These are phyloP conservation scores for Strigamia maritima DNA, from an alignment of 2,888 invertebrate species.

Conservation along the genomic window DNA sequence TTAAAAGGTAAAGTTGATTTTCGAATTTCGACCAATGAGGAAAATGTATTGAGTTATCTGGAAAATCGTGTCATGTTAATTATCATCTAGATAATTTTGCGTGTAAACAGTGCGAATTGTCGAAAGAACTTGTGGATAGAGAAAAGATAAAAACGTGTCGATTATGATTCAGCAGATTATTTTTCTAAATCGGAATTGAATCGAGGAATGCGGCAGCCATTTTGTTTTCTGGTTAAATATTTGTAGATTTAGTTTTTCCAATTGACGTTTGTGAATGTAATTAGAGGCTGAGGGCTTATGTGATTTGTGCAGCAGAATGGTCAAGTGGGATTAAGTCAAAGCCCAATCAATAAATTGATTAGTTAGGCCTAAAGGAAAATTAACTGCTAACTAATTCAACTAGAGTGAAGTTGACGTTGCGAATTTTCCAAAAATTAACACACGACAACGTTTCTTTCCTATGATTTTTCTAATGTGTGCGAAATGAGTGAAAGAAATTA, in stretches of 20 bases:
- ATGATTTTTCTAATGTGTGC: not conserved
- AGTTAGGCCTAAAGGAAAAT: slow-evolving; percentile 34
- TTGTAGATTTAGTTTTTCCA: slow-evolving; percentile 25
- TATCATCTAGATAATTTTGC: slow-evolving; percentile 13
- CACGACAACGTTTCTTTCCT: no score
- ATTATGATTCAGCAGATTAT: slow-evolving; percentile 8
- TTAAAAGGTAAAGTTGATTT: not conserved
- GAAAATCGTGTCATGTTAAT: slow-evolving; percentile 12
- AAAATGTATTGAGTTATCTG: slow-evolving; percentile 6
- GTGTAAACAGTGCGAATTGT: slow-evolving; percentile 25
- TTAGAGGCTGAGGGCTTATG: slow-evolving; percentile 32
- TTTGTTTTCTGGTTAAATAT: slow-evolving; percentile 28
- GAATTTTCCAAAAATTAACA: no score
- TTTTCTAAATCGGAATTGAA: not conserved
- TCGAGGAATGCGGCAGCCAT: not conserved
- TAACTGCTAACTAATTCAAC: slow-evolving; percentile 31
- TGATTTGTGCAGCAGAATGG: slow-evolving; percentile 34
- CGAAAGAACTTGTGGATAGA: not conserved
- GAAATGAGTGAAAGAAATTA: not conserved
- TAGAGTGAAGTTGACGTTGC: slow-evolving; percentile 21
- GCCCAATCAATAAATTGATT: slow-evolving; percentile 34
- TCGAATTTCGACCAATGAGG: slow-evolving; percentile 1
- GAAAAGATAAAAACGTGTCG: not conserved
- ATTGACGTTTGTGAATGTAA: slow-evolving; percentile 30
- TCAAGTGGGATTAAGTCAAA: slow-evolving; percentile 34